These are phyloP conservation scores for Drosophila kanapiae DNA, from an alignment of 1,140 invertebrate species.

Conservation along the genomic window DNA sequence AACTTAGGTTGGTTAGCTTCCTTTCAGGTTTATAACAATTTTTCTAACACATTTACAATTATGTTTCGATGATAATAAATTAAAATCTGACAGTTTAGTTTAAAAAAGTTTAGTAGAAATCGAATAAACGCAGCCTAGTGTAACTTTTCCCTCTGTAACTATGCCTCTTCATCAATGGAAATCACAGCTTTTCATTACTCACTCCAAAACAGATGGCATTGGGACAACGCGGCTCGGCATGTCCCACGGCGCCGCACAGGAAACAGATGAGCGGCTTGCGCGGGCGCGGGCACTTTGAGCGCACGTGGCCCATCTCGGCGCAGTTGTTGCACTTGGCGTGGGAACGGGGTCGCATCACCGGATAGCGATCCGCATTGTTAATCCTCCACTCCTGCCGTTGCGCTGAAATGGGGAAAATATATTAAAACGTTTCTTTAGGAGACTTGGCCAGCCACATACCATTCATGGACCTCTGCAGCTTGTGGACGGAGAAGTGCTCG, in stretches of 20 bases:
- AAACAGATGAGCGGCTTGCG: slow-evolving; percentile 86
- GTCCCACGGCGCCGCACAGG: slow-evolving; percentile 88
- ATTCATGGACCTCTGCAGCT: slow-evolving; percentile 63
- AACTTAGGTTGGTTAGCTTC: too few species aligned
- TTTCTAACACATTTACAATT: too few species aligned
- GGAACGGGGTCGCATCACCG: slow-evolving; percentile 50
- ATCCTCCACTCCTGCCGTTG: slow-evolving; percentile 63
- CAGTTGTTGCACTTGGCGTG: slow-evolving; percentile 87
- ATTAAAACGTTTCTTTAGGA: not conserved
- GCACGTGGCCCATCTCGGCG: slow-evolving; percentile 86
- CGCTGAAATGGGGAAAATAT: slow-evolving; percentile 16
- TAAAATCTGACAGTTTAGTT: too few species aligned
- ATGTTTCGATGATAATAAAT: too few species aligned
- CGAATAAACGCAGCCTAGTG: too few species aligned
- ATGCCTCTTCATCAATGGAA: too few species aligned
- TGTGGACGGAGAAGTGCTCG: slow-evolving; percentile 87
- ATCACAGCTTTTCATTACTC: slow-evolving; percentile 57
- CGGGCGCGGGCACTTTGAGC: slow-evolving; percentile 86
- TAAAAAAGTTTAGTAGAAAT: too few species aligned
- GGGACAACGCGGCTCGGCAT: slow-evolving; percentile 88
- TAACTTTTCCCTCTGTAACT: too few species aligned
- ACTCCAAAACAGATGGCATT: slow-evolving; percentile 89
- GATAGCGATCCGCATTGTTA: slow-evolving; percentile 81
- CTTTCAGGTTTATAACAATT: too few species aligned
- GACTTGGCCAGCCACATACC: slow-evolving; percentile 13